Conservation (phyloP, 2,113 vertebrate genomes). For the Asarcornis scutulata region DNA sequence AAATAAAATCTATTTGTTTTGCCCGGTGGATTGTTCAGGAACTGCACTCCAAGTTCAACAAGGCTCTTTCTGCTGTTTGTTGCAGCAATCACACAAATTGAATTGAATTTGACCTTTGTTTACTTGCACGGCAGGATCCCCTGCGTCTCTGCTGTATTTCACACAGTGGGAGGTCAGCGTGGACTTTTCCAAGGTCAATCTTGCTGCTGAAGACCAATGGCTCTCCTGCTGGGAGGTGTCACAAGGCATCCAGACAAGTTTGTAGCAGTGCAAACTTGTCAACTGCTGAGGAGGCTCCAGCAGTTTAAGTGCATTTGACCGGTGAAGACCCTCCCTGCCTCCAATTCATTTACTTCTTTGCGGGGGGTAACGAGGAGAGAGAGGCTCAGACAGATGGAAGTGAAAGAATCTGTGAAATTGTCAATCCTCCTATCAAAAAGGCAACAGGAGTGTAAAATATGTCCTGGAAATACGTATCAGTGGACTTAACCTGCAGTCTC, state of each 20-base stretch:
- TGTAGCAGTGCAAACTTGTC: slow-evolving; percentile 10
- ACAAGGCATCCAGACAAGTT: neutral
- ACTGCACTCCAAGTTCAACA: neutral
- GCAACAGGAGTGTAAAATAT: neutral
- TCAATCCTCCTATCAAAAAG: slow-evolving; percentile 6
- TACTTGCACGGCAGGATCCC: neutral
- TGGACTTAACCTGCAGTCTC: neutral
- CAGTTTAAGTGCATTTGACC: neutral
- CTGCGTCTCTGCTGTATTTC: neutral
- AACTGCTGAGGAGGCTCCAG: neutral
- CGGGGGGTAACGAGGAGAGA: neutral
- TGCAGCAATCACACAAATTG: neutral
- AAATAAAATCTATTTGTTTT: neutral
- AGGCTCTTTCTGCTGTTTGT: neutral
- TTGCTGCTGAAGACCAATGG: neutral
- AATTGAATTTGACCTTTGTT: slow-evolving; percentile 23
- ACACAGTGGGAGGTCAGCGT: neutral
- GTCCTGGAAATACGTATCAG: neutral
- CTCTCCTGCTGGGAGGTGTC: slow-evolving; percentile 38
- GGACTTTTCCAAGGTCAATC: slow-evolving; percentile 34
- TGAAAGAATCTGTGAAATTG: slow-evolving; percentile 52
- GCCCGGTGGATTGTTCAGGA: neutral
- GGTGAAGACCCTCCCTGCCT: neutral
- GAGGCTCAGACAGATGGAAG: slow-evolving; percentile 7
- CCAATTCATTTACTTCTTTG: slow-evolving; percentile 48